These are phyloP conservation scores for Stenoptilia bipunctidactyla DNA, from an alignment of 2,888 invertebrate genomes.

Conservation along the genomic window DNA sequence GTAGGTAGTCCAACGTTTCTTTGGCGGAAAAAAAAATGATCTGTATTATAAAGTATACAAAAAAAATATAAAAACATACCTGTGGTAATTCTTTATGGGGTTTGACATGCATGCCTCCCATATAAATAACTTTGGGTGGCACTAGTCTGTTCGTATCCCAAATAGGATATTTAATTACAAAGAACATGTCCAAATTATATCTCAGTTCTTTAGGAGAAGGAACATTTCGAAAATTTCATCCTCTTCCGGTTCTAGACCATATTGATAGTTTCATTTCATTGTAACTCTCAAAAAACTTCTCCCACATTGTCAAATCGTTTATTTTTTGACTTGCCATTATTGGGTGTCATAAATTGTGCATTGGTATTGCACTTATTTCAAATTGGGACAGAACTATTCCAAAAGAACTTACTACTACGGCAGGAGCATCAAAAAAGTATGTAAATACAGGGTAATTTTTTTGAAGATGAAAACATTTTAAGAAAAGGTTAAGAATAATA, in stretches of 20 bases:
- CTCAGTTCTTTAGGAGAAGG: constrained; percentile 20
- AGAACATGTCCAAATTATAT: constrained; percentile 35
- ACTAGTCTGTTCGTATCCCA: constrained; percentile 36
- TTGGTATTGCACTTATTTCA: constrained; percentile 18
- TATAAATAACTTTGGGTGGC: constrained; percentile 38
- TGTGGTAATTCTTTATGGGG: constrained; percentile 35
- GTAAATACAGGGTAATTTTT: no score
- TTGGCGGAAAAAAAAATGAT: no score
- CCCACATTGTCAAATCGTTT: constrained; percentile 21
- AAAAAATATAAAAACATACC: no score
- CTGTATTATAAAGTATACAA: no score
- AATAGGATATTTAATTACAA: constrained; percentile 42
- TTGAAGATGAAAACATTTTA: no score
- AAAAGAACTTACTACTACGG: constrained; percentile 27
- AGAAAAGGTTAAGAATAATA: no score
- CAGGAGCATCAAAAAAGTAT: constrained; percentile 24
- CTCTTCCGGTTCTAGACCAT: constrained; percentile 8
- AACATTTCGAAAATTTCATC: constrained; percentile 16
- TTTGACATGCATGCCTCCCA: constrained; percentile 47
- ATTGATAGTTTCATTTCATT: constrained; percentile 4
- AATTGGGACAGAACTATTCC: constrained; percentile 14
- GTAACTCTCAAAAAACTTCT: constrained; percentile 23
- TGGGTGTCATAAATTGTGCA: constrained; percentile 21
- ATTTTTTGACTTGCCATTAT: constrained; percentile 15
- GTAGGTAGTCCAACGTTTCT: no score